Percentiles rank a stretch among this genome's conserved stretches.
Conservation (phyloP, 2,888 invertebrate species). For the Pemphredon lugubris region DNA sequence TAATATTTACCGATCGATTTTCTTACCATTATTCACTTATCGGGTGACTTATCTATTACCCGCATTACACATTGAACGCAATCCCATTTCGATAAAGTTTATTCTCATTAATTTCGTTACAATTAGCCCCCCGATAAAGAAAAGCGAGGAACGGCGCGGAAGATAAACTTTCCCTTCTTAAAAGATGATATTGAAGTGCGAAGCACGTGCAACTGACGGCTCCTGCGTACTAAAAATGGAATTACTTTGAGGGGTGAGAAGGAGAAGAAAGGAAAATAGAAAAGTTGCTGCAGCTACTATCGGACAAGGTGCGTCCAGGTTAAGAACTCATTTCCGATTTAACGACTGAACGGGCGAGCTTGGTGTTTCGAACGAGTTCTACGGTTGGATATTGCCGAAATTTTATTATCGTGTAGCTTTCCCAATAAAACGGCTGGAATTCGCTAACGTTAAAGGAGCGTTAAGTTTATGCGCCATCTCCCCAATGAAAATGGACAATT, state of each 20-base stretch:
- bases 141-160: neutral
- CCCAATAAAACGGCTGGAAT: constrained; percentile 36
- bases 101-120: constrained; percentile 7
- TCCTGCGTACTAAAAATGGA: constrained; percentile 54
- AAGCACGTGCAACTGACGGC: constrained; percentile 42
- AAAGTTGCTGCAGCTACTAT: constrained; percentile 32
- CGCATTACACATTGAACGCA: no score
- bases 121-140: constrained; percentile 18
- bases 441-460: constrained; percentile 17
- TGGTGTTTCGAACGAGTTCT: constrained; percentile 25
- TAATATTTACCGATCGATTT: no score
- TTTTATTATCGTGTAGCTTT: constrained; percentile 42
- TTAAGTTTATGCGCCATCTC: constrained; percentile 1
- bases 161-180: constrained; percentile 29
- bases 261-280: constrained; percentile 34
- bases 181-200: constrained; percentile 43
- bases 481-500: constrained; percentile 5
- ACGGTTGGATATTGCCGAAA: constrained; percentile 43
- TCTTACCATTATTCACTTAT: no score
- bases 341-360: constrained; percentile 42
- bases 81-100: neutral
- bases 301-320: constrained; percentile 39
- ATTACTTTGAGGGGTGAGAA: constrained; percentile 31
- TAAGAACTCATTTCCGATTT: constrained; percentile 63
- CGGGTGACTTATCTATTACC: no score